phyloP scores from a whole-genome alignment of 2,888 invertebrate species.

The Sminthurinus aureus region DNA sequence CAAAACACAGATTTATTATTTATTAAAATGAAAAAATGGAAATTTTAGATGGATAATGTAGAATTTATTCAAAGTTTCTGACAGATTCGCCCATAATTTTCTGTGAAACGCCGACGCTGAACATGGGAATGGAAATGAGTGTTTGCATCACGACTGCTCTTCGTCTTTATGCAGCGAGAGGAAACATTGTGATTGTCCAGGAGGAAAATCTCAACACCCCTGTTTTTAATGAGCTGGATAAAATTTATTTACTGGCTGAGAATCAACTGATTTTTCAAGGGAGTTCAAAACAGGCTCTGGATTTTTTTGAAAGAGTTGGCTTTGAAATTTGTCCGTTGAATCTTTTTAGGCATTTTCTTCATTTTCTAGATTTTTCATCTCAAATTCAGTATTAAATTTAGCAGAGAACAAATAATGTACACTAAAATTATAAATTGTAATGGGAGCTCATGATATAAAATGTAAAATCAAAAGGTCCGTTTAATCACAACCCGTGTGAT shows the following conservation, averaged over 20 bases:
- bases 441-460: too few species aligned
- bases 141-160: not conserved
- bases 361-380: not conserved
- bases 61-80: slow-evolving; percentile 4
- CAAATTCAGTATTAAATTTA: slow-evolving; percentile 6
- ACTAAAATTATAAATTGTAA: too few species aligned
- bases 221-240: not conserved
- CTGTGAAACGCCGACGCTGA: slow-evolving; percentile 1
- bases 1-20: not conserved
- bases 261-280: slow-evolving; percentile 17
- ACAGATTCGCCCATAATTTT: not conserved
- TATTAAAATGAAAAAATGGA: not conserved
- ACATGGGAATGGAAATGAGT: not conserved
- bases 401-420: too few species aligned
- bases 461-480: too few species aligned
- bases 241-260: slow-evolving; percentile 14
- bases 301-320: not conserved
- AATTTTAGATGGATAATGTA: not conserved
- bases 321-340: not conserved
- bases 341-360: not conserved
- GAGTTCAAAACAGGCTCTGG: not conserved
- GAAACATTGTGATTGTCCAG: slow-evolving; percentile 5
- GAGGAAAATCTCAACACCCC: not conserved
- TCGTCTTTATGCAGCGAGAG: not conserved
- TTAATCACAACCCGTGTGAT: not conserved